phyloP scores from a whole-genome alignment of 2,888 invertebrate species.

The Heliconius erato region DNA sequence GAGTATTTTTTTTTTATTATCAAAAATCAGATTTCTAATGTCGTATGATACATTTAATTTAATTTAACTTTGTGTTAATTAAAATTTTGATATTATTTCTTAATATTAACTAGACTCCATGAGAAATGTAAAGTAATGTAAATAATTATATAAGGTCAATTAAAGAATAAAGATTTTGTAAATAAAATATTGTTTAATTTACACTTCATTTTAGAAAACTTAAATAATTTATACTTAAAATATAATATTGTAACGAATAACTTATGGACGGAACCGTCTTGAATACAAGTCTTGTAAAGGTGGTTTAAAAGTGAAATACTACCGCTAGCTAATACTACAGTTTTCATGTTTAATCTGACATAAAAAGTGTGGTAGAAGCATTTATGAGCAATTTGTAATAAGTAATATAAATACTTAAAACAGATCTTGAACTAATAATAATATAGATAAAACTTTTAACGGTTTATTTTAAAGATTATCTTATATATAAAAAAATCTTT shows the following conservation, averaged over 20 bases:
- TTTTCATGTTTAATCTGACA: neutral
- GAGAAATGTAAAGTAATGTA: constrained; percentile 5
- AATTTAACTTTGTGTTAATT: neutral
- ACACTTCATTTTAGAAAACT: neutral
- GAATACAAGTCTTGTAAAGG: neutral
- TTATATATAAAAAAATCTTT: no score
- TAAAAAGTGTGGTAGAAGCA: no score
- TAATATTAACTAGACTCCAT: constrained; percentile 11
- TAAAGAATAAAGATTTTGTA: constrained; percentile 41
- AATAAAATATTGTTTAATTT: constrained; percentile 43
- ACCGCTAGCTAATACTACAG: no score
- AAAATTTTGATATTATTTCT: neutral
- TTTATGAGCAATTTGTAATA: neutral
- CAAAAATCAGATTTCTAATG: neutral
- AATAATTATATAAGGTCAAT: constrained; percentile 18
- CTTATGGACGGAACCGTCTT: constrained; percentile 47
- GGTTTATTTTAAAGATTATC: no score
- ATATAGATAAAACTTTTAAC: no score
- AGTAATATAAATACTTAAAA: neutral
- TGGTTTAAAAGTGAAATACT: neutral
- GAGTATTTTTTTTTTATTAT: neutral
- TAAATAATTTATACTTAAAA: constrained; percentile 16
- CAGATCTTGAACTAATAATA: neutral
- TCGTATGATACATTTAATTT: neutral
- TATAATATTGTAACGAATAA: constrained; percentile 23